Conservation (phyloP, 2,888 invertebrate genomes). For the Epirrhoe tristata region DNA sequence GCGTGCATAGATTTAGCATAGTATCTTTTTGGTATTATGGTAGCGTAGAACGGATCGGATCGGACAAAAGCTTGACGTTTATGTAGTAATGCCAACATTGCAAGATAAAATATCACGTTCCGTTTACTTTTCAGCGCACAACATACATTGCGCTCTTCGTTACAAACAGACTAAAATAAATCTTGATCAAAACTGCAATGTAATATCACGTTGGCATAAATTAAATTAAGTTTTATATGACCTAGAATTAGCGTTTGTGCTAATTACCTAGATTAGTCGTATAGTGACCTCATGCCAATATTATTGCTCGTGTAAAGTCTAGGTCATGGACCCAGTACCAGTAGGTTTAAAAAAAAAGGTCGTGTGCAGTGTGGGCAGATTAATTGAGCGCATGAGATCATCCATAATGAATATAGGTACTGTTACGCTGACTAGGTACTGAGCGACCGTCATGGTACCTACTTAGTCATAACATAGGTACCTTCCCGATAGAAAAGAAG, state of each 20-base stretch:
- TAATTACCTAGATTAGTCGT: constrained; percentile 9
- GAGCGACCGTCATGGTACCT: too few relatives aligned
- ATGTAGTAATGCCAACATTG: background rate
- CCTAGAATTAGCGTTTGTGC: constrained; percentile 10
- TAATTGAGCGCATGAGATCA: background rate
- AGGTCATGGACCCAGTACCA: background rate
- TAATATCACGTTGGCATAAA: background rate
- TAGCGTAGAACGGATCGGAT: constrained; percentile 7
- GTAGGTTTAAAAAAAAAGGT: background rate
- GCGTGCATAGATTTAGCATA: too few relatives aligned
- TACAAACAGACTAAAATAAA: too few relatives aligned
- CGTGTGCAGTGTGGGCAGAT: background rate
- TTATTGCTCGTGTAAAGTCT: background rate
- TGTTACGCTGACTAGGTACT: background rate
- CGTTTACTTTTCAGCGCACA: constrained; percentile 1
- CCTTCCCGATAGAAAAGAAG: too few relatives aligned
- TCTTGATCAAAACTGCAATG: too few relatives aligned
- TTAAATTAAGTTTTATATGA: background rate
- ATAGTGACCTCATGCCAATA: constrained; percentile 7
- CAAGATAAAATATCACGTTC: background rate
- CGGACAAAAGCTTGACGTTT: background rate
- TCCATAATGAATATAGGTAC: background rate
- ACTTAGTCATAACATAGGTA: too few relatives aligned
- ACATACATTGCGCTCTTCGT: background rate
- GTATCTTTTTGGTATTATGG: too few relatives aligned